Evolutionary conservation across 2,797 vertebrate genomes (phyloP).

Genomic region (Falco concolor): DNA sequence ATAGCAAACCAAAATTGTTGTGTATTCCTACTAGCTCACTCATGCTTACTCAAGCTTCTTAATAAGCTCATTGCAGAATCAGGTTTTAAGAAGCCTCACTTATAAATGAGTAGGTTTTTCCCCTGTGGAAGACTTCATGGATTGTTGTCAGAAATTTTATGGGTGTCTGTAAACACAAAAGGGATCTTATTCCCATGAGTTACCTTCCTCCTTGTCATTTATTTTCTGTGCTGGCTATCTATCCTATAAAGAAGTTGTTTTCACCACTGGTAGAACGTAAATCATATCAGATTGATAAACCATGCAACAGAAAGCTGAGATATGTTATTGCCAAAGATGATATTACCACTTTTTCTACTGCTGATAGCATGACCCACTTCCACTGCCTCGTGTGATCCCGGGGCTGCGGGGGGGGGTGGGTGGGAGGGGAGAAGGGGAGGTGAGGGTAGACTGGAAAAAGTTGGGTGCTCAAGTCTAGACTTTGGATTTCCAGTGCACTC

Average conservation of each 20-base stretch:
- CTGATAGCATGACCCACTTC: background rate
- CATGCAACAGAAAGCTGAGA: background rate
- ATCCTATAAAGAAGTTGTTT: background rate
- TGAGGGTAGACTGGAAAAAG: fast-evolving
- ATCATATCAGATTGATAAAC: background rate
- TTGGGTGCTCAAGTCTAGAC: background rate
- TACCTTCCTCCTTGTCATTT: background rate
- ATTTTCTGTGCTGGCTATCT: background rate
- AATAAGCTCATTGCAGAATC: background rate
- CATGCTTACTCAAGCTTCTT: background rate
- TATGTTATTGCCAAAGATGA: background rate
- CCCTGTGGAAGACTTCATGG: background rate
- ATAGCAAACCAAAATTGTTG: background rate
- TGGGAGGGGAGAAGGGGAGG: too few species aligned
- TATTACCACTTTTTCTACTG: background rate
- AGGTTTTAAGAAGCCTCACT: background rate
- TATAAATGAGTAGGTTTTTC: background rate
- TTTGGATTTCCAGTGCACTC: background rate
- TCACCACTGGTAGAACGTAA: background rate
- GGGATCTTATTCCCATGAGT: background rate
- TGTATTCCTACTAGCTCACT: background rate
- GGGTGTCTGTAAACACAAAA: background rate
- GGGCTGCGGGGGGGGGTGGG: too few species aligned
- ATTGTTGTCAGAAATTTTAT: background rate
- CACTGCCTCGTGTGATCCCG: background rate